Evolutionary conservation across 2,113 vertebrate species (phyloP).

Genomic region (Elaphurus davidianus): DNA sequence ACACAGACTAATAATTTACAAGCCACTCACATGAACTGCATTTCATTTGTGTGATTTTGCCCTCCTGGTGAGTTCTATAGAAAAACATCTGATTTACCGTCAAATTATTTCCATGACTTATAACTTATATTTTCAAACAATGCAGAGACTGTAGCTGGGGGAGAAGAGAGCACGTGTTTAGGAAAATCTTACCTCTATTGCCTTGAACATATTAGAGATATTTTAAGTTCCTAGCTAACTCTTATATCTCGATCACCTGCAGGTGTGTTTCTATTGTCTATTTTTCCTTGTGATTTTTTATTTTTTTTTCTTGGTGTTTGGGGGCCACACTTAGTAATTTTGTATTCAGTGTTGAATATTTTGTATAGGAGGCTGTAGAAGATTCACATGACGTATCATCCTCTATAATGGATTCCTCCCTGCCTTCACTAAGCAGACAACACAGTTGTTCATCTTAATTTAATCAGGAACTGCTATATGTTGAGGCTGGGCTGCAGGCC

Average conservation of each 20-base stretch:
- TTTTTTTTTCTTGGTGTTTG: not conserved
- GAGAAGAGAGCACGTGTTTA: not conserved
- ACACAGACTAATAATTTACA: not conserved
- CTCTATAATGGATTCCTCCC: not conserved
- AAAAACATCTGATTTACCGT: not conserved
- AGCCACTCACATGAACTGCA: not conserved
- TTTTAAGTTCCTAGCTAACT: not conserved
- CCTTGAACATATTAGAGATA: not conserved
- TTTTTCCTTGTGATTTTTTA: not conserved
- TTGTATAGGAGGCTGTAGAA: not conserved
- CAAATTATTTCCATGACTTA: not conserved
- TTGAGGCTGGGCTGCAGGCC: not conserved
- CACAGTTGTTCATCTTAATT: not conserved
- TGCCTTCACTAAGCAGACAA: not conserved
- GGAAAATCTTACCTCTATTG: not conserved
- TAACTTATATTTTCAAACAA: not conserved
- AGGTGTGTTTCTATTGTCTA: not conserved
- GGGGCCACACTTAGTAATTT: not conserved
- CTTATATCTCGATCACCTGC: not conserved
- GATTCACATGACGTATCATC: not conserved
- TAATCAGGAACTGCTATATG: not conserved
- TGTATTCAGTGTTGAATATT: not conserved
- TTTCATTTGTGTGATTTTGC: not conserved
- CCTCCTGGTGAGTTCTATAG: not conserved
- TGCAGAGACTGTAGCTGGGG: not conserved